Percentiles rank a stretch among this genome's conserved stretches.
These are phyloP conservation scores for Drosophila vallismaia DNA, from an alignment of 2,888 invertebrate species.

Conservation along the genomic window DNA sequence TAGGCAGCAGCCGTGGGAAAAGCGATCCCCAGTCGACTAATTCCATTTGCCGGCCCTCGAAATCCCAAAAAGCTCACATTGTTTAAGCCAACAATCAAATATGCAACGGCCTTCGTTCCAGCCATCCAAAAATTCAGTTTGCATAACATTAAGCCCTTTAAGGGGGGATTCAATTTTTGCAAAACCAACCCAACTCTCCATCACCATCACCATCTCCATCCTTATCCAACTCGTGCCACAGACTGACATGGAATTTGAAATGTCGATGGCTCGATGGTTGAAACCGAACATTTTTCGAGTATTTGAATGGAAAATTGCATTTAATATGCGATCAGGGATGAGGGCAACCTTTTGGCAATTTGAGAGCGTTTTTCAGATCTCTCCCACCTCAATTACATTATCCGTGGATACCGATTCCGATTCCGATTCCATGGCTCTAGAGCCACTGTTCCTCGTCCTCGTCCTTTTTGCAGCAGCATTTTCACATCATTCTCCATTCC, in stretches of 20 bases:
- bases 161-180: constrained; percentile 24
- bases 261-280: constrained; percentile 9
- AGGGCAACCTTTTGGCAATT: constrained; percentile 21
- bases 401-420: constrained; percentile 11
- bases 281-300: constrained; percentile 15
- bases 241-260: constrained; percentile 25
- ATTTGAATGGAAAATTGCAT: constrained; percentile 28
- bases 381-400: constrained; percentile 34
- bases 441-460: no score
- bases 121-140: constrained; percentile 52
- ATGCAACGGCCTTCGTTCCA: constrained; percentile 50
- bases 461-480: constrained; percentile 39
- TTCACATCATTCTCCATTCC: constrained; percentile 51
- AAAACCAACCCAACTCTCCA: background rate
- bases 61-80: constrained; percentile 61
- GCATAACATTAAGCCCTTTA: constrained; percentile 60
- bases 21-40: constrained; percentile 47
- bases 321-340: constrained; percentile 27
- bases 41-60: constrained; percentile 56
- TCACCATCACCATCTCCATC: background rate
- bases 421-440: no score
- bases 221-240: background rate
- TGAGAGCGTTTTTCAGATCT: constrained; percentile 20
- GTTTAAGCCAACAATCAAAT: constrained; percentile 66
- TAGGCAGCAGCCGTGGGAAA: constrained; percentile 13